Evolutionary conservation across 2,113 vertebrate species (phyloP), one percentile per base, ranked within the genome.

Genomic region (Paedocypris sp.): DNA sequence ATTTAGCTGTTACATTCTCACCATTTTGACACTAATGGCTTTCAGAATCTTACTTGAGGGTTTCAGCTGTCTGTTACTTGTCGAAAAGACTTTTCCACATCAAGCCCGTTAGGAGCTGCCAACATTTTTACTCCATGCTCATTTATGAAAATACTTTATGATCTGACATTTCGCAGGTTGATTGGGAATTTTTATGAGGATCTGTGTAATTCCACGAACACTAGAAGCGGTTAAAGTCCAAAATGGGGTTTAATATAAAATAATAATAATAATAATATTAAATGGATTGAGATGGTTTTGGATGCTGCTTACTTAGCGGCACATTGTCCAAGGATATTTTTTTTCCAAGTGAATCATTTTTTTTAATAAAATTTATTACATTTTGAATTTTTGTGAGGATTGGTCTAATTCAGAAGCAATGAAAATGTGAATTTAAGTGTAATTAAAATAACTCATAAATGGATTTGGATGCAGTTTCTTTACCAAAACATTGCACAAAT

Each of bases 11-110:
- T 48, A 41, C 12, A 26, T 6, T 36, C 54, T 62, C 36, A 22
- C 23, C 15, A 32, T 28, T 18, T 35, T 69, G 67, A 53, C 67
- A 64, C 53, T 33, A 60, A 64, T 64, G 22, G 41, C n/a, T 6
- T 7, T 13, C 15, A 11, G 16, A 31, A 62, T 41, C 31, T 22
- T 20, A 41, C 42, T 18, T 2, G 15, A 46, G 41, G 20, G 12
- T 58, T 51, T 25, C 22, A 53, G 13, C 61, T 68, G 67, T 53
- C 47, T 18, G n/a, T 69, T 16, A 47, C 38, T 20, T 33, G 13
- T 19, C 19, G 36, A 25, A 49, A 50, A 3, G 3, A 50, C n/a
- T 68, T 51, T 15, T 20, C 29, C 33, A 31, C 31, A 28, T 45
- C 36, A 18, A 10, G 22, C 4, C 6, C 49, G 29, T 15, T 31